phyloP scores from a whole-genome alignment of 2,797 vertebrate genomes.

The Siniperca undulata region DNA sequence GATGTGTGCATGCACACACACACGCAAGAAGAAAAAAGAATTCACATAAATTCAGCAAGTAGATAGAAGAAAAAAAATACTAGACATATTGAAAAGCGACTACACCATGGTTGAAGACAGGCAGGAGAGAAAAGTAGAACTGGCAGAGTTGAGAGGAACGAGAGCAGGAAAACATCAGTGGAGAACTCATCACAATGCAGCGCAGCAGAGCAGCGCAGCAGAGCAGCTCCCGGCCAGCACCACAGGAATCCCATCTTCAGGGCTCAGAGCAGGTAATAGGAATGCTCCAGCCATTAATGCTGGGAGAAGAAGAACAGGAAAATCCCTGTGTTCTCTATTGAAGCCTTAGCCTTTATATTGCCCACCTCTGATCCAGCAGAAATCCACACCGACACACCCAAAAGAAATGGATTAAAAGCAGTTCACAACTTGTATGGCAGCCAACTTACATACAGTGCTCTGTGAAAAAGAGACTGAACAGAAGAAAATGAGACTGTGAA shows the following conservation, averaged over 20 bases:
- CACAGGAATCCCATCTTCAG: slow-evolving; percentile 86
- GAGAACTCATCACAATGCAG: slow-evolving; percentile 87
- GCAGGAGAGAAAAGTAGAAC: slow-evolving; percentile 75
- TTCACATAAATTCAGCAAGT: slow-evolving; percentile 51
- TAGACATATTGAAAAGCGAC: slow-evolving; percentile 57
- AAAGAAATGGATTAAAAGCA: slow-evolving; percentile 64
- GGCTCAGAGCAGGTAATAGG: slow-evolving; percentile 87
- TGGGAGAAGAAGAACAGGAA: slow-evolving; percentile 78
- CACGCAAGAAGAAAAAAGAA: slow-evolving; percentile 2
- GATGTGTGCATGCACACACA: background rate
- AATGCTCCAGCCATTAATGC: slow-evolving; percentile 86
- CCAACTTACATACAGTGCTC: slow-evolving; percentile 34
- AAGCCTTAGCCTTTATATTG: slow-evolving; percentile 71
- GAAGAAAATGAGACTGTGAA: slow-evolving; percentile 30
- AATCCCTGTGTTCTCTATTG: slow-evolving; percentile 76
- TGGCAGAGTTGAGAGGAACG: slow-evolving; percentile 78
- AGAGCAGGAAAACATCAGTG: slow-evolving; percentile 85
- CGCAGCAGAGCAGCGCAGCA: slow-evolving; percentile 82
- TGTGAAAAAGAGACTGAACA: slow-evolving; percentile 18
- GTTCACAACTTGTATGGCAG: slow-evolving; percentile 24
- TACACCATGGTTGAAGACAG: slow-evolving; percentile 56
- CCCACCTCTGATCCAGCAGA: slow-evolving; percentile 67
- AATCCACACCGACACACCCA: slow-evolving; percentile 50
- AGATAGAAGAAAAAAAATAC: slow-evolving; percentile 43
- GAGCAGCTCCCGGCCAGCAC: slow-evolving; percentile 82